Base-by-base conservation (phyloP, 2,113 vertebrate genomes). In the Martes martes region DNA sequence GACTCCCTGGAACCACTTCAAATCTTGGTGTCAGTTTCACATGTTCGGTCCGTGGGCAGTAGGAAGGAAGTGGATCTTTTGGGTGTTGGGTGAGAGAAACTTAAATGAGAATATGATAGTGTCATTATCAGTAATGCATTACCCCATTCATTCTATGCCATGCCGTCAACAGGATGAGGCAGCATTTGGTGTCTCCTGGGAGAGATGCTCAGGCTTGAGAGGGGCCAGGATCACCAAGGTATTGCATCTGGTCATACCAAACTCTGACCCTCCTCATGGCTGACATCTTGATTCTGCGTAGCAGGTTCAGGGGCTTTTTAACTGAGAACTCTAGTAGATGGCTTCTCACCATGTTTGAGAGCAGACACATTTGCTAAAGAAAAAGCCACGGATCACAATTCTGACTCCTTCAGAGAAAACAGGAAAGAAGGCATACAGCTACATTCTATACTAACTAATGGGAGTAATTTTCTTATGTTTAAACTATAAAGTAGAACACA, bases 361-460 rank as follows among this genome's bases (percentile, higher is more conserved):
- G 11, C 23, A 89, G 93, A 0, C 47, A 18, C 19, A 7, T 61
- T 95, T 45, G 28, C 1, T 88, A 91, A 61, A 80, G 9, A 52
- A 97, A 89, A 97, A 96, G n/a, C 8, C 5, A 42, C 52, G 52
- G 26, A 42, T 71, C 33, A 71, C 26, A 57, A 28, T 80, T 65
- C 67, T 83, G 11, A 52, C 42, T 57, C 39, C 57, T 73, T 81
- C 26, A 78, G 67, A 63, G 33, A 97, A 91, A 74, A 52, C 0
- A 47, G 63, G 26, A 18, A 80, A 88, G 11, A 90, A 65, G 21
- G 11, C 11, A 33, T 71, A 83, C 0, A 89, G 59, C 18, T 50
- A 36, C 11, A 55, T 9, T 88, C 47, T 69, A 45, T 31, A 45
- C 52, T 31, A 19, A 26, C 7, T 52, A 59, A 33, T 61, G 50